phyloP scores from a whole-genome alignment of 1,140 invertebrate genomes.

The Drosophila saltans region DNA sequence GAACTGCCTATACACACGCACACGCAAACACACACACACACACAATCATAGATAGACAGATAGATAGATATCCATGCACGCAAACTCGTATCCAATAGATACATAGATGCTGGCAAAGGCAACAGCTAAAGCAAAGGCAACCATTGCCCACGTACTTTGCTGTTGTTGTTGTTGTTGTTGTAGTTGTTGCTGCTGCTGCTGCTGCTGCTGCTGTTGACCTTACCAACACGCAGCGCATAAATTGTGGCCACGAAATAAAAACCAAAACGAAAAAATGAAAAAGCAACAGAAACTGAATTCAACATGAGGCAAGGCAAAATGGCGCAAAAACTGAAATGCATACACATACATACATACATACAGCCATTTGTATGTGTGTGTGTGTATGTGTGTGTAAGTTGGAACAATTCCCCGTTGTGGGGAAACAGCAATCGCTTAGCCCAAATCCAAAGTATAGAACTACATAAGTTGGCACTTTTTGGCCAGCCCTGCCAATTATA shows the following conservation, averaged over 20 bases:
- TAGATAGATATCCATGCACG: constrained; percentile 1
- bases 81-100: constrained; percentile 17
- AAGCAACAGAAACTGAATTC: constrained; percentile 12
- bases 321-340: neutral
- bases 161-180: neutral
- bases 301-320: neutral
- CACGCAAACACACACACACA: neutral
- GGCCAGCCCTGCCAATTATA: constrained; percentile 22
- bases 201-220: constrained; percentile 19
- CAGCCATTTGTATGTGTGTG: neutral
- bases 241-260: constrained; percentile 32
- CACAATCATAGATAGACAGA: constrained; percentile 2
- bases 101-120: constrained; percentile 9
- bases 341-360: neutral
- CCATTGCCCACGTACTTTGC: constrained; percentile 17
- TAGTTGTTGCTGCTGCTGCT: neutral
- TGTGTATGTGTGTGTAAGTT: too few species aligned
- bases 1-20: neutral
- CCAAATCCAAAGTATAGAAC: neutral
- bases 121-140: neutral
- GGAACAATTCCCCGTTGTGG: neutral
- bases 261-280: constrained; percentile 27
- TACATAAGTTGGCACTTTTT: constrained; percentile 25
- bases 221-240: constrained; percentile 29
- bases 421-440: constrained; percentile 23